Base-by-base conservation (phyloP, 37 sponge, comb jelly and placozoan genomes). In the Chondrosia reniformis region DNA sequence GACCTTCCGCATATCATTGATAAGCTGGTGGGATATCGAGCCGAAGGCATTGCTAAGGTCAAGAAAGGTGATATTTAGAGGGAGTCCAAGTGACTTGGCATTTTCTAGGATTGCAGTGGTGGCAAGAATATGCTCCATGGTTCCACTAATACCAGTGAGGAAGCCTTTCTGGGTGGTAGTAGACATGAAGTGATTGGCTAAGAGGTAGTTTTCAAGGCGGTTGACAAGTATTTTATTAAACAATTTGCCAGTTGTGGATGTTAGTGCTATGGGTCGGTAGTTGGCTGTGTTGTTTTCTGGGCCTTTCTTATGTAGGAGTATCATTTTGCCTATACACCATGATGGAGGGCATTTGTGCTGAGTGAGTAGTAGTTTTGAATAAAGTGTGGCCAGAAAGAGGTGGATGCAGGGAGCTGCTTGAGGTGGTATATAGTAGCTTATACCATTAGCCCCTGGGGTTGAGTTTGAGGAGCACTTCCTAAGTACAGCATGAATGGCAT, bases 181-280 rank as follows among this genome's bases (percentile, higher is more conserved):
- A 19, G 32, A 8, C 6, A 59, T 30, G 7, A 59, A 30, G n/a
- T 59, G 30, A 13, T 66, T 66, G 19, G 5, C 9, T 32, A 31
- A 4, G 3, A 63, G 6, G 62, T 27, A 79, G 30, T 2, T 8
- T 62, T 79, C 79, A 8, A 63, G 40, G 3, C 66, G 30, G 13
- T 15, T 19, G 5, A 66, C 79, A 10, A 79, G 8, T 43, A 79
- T 79, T 12, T 37, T 59, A 24, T 79, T 64, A 25, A 63, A 79
- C 17, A 79, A 4, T 41, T 79, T 79, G n/a, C 79, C 79, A 24
- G 42, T 61, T 4, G 30, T 8, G 21, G 65, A 62, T 10, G 79
- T 79, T 25, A 79, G 30, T 6, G 79, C 79, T 25, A 79, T 79
- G 32, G 79, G 66, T 9, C 66, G 42, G 30, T 63, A 79, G 12